Evolutionary conservation across 2,888 invertebrate species (phyloP).

Genomic region (Melanostoma mellinum): DNA sequence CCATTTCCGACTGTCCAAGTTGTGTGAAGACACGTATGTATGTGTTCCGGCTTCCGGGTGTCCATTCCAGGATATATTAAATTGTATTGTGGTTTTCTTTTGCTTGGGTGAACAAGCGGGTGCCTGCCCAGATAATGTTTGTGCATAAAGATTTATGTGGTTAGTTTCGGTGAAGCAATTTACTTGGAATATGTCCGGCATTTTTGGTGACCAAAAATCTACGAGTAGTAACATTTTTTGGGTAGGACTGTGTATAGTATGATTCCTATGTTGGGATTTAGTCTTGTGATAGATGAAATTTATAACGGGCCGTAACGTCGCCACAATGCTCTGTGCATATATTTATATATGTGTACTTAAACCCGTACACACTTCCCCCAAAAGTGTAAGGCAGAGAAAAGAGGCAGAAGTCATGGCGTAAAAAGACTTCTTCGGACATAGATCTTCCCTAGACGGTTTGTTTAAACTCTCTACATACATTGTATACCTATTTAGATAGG

Average conservation of each 20-base stretch:
- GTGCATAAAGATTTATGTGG: constrained; percentile 73
- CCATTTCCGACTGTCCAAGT: constrained; percentile 63
- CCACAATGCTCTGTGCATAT: constrained; percentile 33
- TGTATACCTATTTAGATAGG: constrained; percentile 24
- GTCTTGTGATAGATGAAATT: constrained; percentile 66
- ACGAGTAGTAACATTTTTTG: constrained; percentile 62
- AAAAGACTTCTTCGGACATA: constrained; percentile 38
- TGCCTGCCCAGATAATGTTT: constrained; percentile 68
- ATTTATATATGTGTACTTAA: background rate
- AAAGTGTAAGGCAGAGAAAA: constrained; percentile 3
- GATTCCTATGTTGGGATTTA: constrained; percentile 48
- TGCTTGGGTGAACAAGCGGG: constrained; percentile 62
- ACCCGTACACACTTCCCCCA: background rate
- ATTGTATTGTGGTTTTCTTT: constrained; percentile 68
- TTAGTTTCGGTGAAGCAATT: constrained; percentile 73
- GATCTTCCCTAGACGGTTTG: constrained; percentile 25
- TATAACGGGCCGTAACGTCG: constrained; percentile 61
- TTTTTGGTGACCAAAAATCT: constrained; percentile 70
- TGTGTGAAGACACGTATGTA: constrained; percentile 20
- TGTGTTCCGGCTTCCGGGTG: constrained; percentile 31
- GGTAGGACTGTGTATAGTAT: background rate
- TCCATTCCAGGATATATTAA: constrained; percentile 66
- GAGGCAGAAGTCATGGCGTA: constrained; percentile 45
- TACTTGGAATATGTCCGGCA: constrained; percentile 73
- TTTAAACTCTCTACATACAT: background rate